Base-by-base conservation (phyloP, 2,888 invertebrate species). In the Didymodactylos carnosus region DNA sequence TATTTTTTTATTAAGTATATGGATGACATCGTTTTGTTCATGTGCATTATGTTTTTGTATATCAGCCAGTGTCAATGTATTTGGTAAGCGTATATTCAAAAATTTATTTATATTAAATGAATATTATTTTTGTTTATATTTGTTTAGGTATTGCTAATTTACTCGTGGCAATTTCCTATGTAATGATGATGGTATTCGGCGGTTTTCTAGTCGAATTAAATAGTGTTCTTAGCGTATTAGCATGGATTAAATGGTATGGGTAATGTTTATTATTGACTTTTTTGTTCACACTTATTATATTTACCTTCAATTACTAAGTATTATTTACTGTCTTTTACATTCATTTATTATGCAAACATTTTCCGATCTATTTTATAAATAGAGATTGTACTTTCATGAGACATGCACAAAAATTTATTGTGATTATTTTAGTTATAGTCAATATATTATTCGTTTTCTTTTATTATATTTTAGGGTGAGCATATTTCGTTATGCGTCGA, bases 151-250 rank as follows among this genome's bases (percentile, higher is more conserved):
- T 82, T 8, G 82, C 81, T 51, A 82, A 81, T 77, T 76, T 82
- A 7, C 77, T 80, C 41, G 79, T 81, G 69, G 81, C 82, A 8
- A 77, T 82, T 70, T 73, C 75, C 73, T 82, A 79, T 76, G 82
- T 82, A n/a, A 79, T 82, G 75, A 82, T 82, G 81, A 82, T 82
- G 82, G 81, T 82, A 76, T 83, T 82, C 77, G 80, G 81, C 77
- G 82, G 82, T 13, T 77, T 82, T 25, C 77, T 83, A 69, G 80
- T 82, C 35, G 81, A 82, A 75, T 76, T 82, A 41, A 78, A 79
- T 16, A 77, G 80, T 11, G 77, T 82, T 8, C 79, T 79, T 0
- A 77, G 77, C 27, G 81, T 80, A 79, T 78, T 83, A 35, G 77
- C 78, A n/a, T 82, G 82, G 82, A 75, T 81, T 25, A 79, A 81